These are phyloP conservation scores for Lophotriccus pileatus DNA, from an alignment of 2,797 vertebrate genomes.

Conservation along the genomic window DNA sequence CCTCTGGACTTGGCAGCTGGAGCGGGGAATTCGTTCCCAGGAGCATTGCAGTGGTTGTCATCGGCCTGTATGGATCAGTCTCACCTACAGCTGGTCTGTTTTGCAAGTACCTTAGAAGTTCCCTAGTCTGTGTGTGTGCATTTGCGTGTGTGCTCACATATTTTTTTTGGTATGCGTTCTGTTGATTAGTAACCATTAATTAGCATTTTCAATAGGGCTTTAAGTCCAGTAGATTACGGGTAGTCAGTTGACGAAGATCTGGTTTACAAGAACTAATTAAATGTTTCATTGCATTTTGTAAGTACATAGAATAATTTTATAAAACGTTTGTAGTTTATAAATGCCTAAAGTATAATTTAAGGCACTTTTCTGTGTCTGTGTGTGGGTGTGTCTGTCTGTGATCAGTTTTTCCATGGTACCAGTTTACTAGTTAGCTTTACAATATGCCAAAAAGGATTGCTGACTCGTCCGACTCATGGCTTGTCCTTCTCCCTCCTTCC, in stretches of 20 bases:
- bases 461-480: neutral
- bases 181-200: constrained; percentile 71
- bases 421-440: constrained; percentile 78
- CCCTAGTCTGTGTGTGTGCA: constrained; percentile 17
- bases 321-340: constrained; percentile 79
- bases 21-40: neutral
- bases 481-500: neutral
- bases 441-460: constrained; percentile 75
- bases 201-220: constrained; percentile 83
- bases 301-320: constrained; percentile 81
- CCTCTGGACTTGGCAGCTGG: neutral
- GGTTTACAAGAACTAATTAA: constrained; percentile 88
- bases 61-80: neutral
- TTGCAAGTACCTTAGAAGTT: constrained; percentile 55
- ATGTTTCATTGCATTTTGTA: constrained; percentile 82
- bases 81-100: constrained; percentile 4
- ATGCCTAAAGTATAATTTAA: constrained; percentile 77
- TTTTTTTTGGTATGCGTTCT: neutral
- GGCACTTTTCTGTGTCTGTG: constrained; percentile 69
- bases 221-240: constrained; percentile 95
- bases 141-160: constrained; percentile 28
- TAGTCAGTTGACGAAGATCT: constrained; percentile 88
- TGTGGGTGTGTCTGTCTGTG: constrained; percentile 65
- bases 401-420: constrained; percentile 63
- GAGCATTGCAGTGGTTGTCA: neutral